These are phyloP conservation scores for Trididemnum miniatum DNA, from an alignment of 23 tunicate species.

Conservation along the genomic window DNA sequence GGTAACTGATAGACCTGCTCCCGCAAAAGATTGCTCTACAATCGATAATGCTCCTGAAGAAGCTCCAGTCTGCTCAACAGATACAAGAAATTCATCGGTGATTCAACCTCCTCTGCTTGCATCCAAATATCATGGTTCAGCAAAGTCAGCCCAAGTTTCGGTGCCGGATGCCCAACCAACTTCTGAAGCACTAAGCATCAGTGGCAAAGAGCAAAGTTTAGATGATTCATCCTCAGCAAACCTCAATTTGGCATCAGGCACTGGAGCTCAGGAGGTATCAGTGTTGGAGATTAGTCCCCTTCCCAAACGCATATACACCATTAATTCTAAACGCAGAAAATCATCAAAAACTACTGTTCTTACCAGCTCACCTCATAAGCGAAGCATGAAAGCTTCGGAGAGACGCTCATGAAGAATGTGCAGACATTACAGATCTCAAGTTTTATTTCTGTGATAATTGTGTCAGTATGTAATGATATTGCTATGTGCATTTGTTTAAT, in stretches of 20 bases:
- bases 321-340: background rate
- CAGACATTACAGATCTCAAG: background rate
- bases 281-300: constrained; percentile 2
- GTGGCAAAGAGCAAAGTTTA: background rate
- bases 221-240: background rate
- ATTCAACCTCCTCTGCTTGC: background rate
- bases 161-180: background rate
- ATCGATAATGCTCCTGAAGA: background rate
- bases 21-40: no score
- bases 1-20: background rate
- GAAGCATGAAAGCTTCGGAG: background rate
- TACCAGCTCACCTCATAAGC: constrained; percentile 26
- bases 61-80: background rate
- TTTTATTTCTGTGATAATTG: background rate
- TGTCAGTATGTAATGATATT: background rate
- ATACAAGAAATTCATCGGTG: background rate
- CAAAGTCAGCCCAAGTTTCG: background rate
- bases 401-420: constrained; percentile 24
- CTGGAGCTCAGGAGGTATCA: background rate
- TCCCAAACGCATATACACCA: background rate
- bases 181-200: background rate
- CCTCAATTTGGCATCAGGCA: background rate
- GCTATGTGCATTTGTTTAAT: background rate
- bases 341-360: background rate
- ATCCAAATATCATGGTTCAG: background rate